These are phyloP conservation scores for Todiramphus chloris DNA, from an alignment of 2,113 vertebrate genomes.

Conservation along the genomic window DNA sequence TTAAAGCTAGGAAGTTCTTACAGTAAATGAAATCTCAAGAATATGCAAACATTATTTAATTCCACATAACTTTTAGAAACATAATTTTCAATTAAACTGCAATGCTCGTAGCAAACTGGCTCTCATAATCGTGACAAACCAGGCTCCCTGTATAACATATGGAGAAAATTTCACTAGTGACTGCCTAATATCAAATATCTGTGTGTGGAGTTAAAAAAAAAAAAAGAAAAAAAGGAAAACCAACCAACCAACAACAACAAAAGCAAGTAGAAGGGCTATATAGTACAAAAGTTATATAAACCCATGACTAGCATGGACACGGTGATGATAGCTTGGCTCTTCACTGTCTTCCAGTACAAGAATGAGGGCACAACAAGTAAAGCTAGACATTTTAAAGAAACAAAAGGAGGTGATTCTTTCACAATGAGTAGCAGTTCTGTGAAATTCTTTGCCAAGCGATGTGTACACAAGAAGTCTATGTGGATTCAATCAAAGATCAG, in stretches of 20 bases:
- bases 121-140: fast-evolving
- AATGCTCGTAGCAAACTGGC: background rate
- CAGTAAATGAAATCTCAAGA: background rate
- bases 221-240: too few relatives aligned
- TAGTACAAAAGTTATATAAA: background rate
- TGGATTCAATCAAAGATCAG: background rate
- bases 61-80: background rate
- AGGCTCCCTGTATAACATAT: background rate
- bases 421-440: background rate
- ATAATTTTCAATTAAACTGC: background rate
- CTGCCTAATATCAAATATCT: background rate
- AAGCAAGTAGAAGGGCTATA: background rate
- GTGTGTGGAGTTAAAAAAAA: background rate
- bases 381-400: background rate
- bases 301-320: background rate
- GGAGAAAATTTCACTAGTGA: background rate
- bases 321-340: background rate
- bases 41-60: background rate
- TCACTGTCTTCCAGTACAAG: background rate
- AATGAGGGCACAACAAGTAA: background rate
- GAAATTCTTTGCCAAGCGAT: background rate
- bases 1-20: background rate
- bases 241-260: background rate
- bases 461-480: background rate
- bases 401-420: background rate